Evolutionary conservation across 2,113 vertebrate genomes (phyloP).

Genomic region (Ciconia stormi): DNA sequence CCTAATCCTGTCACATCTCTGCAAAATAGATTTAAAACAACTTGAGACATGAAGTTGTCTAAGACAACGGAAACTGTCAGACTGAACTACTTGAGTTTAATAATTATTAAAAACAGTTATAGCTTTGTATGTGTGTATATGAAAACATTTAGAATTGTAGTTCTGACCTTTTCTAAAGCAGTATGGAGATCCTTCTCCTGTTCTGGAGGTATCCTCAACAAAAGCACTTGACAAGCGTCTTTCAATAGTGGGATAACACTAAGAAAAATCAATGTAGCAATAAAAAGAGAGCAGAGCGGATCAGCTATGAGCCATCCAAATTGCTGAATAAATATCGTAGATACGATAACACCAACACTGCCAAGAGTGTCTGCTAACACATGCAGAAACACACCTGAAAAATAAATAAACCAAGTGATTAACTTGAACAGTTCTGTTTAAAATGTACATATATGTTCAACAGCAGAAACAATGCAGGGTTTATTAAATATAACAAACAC

Average conservation of each 20-base stretch:
- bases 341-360: slow-evolving; percentile 96
- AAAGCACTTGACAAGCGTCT: slow-evolving; percentile 92
- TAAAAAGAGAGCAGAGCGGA: slow-evolving; percentile 97
- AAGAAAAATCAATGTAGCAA: slow-evolving; percentile 92
- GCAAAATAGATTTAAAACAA: neutral
- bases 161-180: slow-evolving; percentile 91
- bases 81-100: neutral
- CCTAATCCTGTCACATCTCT: neutral
- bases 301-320: slow-evolving; percentile 98
- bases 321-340: slow-evolving; percentile 94
- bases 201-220: slow-evolving; percentile 87
- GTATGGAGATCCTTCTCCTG: slow-evolving; percentile 88
- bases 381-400: slow-evolving; percentile 93
- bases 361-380: slow-evolving; percentile 96
- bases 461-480: neutral
- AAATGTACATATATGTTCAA: neutral
- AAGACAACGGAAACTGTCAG: neutral
- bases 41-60: neutral
- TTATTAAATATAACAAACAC: neutral
- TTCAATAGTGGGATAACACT: slow-evolving; percentile 95
- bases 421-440: neutral
- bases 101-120: neutral
- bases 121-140: neutral
- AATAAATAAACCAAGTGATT: slow-evolving; percentile 6
- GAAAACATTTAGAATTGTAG: neutral